These are phyloP conservation scores for Psittacus erithacus DNA, from an alignment of 2,113 vertebrate genomes.

Conservation along the genomic window DNA sequence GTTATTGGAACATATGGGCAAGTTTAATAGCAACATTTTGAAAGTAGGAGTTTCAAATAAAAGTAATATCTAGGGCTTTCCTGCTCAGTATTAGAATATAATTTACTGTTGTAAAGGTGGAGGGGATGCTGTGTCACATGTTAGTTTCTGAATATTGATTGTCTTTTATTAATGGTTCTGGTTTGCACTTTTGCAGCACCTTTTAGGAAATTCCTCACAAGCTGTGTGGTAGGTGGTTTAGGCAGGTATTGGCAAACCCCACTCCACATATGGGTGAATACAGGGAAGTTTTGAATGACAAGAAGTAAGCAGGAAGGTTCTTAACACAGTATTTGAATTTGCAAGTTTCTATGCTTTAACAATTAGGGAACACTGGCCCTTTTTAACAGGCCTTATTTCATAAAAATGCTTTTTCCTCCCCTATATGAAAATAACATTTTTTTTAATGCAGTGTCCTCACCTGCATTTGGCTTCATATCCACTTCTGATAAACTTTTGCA, in stretches of 20 bases:
- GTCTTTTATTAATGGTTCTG: not conserved
- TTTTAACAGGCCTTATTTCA: not conserved
- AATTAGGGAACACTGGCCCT: not conserved
- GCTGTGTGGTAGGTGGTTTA: not conserved
- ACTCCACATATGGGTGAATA: not conserved
- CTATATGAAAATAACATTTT: not conserved
- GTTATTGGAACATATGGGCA: not conserved
- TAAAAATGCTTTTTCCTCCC: not conserved
- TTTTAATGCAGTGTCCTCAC: not conserved
- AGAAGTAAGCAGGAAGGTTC: not conserved
- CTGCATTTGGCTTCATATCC: not conserved
- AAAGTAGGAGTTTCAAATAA: not conserved
- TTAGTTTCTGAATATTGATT: not conserved
- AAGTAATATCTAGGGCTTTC: not conserved
- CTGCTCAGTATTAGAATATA: not conserved
- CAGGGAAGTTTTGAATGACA: not conserved
- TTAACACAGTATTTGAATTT: not conserved
- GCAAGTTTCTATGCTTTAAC: not conserved
- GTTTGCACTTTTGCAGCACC: not conserved
- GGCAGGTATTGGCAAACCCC: not conserved
- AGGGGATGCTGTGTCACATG: not conserved
- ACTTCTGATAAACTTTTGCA: not conserved
- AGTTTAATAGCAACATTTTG: not conserved
- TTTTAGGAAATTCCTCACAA: not conserved
- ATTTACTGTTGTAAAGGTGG: not conserved